Evolutionary conservation across 2,113 vertebrate species (phyloP).

Genomic region (Gadus macrocephalus): DNA sequence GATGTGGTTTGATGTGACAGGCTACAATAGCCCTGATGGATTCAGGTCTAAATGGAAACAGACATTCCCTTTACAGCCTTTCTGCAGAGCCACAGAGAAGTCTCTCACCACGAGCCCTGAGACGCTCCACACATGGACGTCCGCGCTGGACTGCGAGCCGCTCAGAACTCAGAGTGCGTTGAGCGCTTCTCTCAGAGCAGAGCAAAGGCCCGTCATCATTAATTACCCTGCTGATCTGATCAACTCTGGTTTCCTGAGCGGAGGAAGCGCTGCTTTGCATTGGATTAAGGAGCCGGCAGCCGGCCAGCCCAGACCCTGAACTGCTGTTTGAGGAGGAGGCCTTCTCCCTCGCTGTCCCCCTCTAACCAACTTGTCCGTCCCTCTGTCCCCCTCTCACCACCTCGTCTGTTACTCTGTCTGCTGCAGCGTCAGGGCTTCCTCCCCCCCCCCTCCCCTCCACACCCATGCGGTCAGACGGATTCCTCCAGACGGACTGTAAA

Average conservation of each 20-base stretch:
- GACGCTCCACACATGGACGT: too few relatives aligned
- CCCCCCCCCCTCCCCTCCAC: slow-evolving; percentile 5
- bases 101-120: too few relatives aligned
- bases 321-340: slow-evolving; percentile 7
- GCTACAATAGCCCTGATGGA: too few relatives aligned
- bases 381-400: neutral
- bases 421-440: neutral
- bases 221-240: slow-evolving; percentile 38
- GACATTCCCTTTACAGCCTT: too few relatives aligned
- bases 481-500: slow-evolving; percentile 12
- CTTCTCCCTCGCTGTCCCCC: neutral
- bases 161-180: slow-evolving; percentile 9
- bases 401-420: too few relatives aligned
- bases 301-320: slow-evolving; percentile 2
- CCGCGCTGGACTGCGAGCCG: too few relatives aligned
- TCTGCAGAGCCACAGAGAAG: too few relatives aligned
- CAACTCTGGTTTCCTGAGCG: slow-evolving; percentile 17
- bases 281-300: slow-evolving; percentile 33
- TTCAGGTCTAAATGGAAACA: too few relatives aligned
- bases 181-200: slow-evolving; percentile 17
- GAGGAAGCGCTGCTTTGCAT: slow-evolving; percentile 17
- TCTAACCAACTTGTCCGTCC: neutral
- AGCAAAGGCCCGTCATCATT: slow-evolving; percentile 13
- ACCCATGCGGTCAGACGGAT: slow-evolving; percentile 13
- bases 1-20: too few relatives aligned